Percentiles rank a stretch among this genome's conserved stretches.
phyloP scores from a whole-genome alignment of 2,888 invertebrate species.

The Dolichopus griseipennis region DNA sequence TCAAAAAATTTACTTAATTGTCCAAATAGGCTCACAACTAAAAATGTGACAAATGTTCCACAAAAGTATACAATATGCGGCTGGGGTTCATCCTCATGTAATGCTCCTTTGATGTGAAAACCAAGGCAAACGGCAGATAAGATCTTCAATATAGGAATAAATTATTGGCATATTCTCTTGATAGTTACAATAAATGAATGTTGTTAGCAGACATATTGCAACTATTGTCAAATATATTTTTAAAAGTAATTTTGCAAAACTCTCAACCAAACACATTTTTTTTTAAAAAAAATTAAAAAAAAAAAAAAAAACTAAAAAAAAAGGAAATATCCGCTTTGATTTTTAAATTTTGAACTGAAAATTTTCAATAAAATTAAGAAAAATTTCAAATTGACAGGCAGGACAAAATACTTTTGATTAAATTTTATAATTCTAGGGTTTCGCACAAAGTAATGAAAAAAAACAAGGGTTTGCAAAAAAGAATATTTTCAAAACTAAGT shows the following conservation, averaged over 20 bases:
- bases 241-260: not conserved
- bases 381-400: too few relatives aligned
- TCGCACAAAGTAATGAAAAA: too few relatives aligned
- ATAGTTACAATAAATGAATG: not conserved
- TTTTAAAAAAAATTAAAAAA: not conserved
- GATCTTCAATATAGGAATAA: too few relatives aligned
- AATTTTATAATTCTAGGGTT: too few relatives aligned
- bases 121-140: conserved; percentile 22
- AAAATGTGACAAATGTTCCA: conserved; percentile 30
- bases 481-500: too few relatives aligned
- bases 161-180: not conserved
- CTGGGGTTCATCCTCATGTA: conserved; percentile 25
- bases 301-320: not conserved
- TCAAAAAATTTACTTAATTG: conserved; percentile 20
- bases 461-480: too few relatives aligned
- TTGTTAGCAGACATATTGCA: not conserved
- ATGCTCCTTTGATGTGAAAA: conserved; percentile 29
- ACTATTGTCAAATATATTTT: not conserved
- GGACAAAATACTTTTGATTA: too few relatives aligned
- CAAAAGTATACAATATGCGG: conserved; percentile 30
- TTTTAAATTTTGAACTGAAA: not conserved
- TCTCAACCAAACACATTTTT: not conserved
- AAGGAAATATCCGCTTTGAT: too few relatives aligned
- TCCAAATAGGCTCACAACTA: conserved; percentile 28
- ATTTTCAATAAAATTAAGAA: too few relatives aligned